These are phyloP conservation scores for Acanthopagrus latus DNA, from an alignment of 2,797 vertebrate species.

Conservation along the genomic window DNA sequence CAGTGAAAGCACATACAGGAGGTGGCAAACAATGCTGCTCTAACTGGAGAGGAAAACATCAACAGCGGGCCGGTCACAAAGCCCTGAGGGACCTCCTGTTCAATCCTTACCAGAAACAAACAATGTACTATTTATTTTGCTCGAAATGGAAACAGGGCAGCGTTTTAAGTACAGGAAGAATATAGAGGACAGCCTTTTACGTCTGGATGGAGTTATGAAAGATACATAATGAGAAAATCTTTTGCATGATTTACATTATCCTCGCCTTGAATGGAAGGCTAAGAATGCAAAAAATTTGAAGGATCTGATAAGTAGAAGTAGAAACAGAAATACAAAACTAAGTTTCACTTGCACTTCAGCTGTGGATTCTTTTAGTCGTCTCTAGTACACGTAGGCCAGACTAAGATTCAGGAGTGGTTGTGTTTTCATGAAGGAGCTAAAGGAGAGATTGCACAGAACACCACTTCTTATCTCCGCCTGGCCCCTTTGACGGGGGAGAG, in stretches of 20 bases:
- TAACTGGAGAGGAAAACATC: not conserved
- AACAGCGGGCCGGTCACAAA: not conserved
- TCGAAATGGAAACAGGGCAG: not conserved
- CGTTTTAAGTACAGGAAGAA: not conserved
- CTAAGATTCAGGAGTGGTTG: constrained; percentile 17
- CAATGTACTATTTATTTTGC: constrained; percentile 18
- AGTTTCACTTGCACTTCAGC: not conserved
- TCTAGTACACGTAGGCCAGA: not conserved
- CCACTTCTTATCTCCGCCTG: constrained; percentile 73
- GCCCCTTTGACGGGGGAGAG: constrained; percentile 60
- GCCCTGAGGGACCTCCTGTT: constrained; percentile 30
- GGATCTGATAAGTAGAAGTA: not conserved
- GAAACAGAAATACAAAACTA: not conserved
- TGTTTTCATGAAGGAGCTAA: constrained; percentile 35
- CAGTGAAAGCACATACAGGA: not conserved
- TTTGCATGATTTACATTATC: not conserved
- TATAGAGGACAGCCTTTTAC: not conserved
- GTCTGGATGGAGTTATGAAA: not conserved
- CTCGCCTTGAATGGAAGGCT: not conserved
- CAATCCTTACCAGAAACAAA: constrained; percentile 3
- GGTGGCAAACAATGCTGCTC: not conserved
- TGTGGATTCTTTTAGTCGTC: not conserved
- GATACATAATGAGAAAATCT: not conserved
- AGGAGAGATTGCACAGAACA: constrained; percentile 54
- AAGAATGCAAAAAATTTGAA: constrained; percentile 12